phyloP scores from a whole-genome alignment of 2,113 vertebrate species.

The Trochalopteron elliotii region DNA sequence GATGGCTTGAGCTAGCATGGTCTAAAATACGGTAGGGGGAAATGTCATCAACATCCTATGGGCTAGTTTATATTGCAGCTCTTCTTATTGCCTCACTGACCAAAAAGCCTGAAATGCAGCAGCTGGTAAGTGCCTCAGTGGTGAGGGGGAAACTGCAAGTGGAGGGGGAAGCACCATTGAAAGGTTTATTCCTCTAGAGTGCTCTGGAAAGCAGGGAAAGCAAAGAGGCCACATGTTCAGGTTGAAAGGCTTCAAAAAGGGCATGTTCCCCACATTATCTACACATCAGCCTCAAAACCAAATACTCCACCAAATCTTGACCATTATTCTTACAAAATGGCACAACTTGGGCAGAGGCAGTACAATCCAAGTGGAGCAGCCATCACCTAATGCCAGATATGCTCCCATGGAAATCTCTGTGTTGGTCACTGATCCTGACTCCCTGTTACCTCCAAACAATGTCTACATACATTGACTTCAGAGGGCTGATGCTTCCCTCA shows the following conservation, averaged over 20 bases:
- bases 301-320: neutral
- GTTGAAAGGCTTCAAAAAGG: neutral
- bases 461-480: neutral
- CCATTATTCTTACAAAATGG: neutral
- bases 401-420: neutral
- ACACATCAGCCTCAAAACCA: neutral
- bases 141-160: neutral
- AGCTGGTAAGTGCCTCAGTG: neutral
- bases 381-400: neutral
- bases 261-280: rapidly evolving
- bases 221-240: neutral
- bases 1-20: neutral
- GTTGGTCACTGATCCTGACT: neutral
- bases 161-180: neutral
- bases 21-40: neutral
- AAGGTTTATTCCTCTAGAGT: neutral
- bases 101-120: neutral
- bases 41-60: neutral
- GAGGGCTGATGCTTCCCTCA: neutral
- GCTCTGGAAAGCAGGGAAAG: neutral
- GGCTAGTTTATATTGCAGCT: neutral
- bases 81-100: neutral
- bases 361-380: neutral
- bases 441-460: neutral
- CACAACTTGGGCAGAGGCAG: neutral